These are phyloP conservation scores for Antechinus flavipes DNA, from an alignment of 2,113 vertebrate species.

Conservation along the genomic window DNA sequence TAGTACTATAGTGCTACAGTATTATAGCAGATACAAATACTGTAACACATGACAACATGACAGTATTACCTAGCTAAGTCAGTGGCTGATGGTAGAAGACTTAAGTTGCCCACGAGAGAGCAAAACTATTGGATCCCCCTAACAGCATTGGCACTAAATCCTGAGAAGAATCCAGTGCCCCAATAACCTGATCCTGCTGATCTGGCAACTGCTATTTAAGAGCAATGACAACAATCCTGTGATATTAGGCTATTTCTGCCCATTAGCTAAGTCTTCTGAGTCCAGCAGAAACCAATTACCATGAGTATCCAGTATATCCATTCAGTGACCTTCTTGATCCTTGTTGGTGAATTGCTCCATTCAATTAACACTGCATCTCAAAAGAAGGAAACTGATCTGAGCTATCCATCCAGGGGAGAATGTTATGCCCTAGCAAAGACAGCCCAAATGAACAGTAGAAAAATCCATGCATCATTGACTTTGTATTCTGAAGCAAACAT, in stretches of 20 bases:
- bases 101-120: neutral
- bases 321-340: neutral
- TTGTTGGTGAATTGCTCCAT: neutral
- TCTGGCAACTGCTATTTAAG: neutral
- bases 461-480: neutral
- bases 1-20: neutral
- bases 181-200: neutral
- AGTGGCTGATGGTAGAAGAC: neutral
- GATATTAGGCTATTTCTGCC: neutral
- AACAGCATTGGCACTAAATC: neutral
- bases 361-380: neutral
- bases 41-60: neutral
- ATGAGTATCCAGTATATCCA: neutral
- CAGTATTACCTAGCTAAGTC: neutral
- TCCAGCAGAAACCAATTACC: neutral
- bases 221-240: neutral
- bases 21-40: neutral
- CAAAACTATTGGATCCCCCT: neutral
- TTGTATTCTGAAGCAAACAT: neutral
- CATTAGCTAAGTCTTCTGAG: neutral
- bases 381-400: neutral
- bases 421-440: neutral
- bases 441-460: neutral
- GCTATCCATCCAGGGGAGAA: neutral
- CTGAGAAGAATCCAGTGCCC: neutral